Evolutionary conservation across 2,113 vertebrate species (phyloP), one percentile per base, ranked within the genome.

Genomic region (Myotis lucifugus): DNA sequence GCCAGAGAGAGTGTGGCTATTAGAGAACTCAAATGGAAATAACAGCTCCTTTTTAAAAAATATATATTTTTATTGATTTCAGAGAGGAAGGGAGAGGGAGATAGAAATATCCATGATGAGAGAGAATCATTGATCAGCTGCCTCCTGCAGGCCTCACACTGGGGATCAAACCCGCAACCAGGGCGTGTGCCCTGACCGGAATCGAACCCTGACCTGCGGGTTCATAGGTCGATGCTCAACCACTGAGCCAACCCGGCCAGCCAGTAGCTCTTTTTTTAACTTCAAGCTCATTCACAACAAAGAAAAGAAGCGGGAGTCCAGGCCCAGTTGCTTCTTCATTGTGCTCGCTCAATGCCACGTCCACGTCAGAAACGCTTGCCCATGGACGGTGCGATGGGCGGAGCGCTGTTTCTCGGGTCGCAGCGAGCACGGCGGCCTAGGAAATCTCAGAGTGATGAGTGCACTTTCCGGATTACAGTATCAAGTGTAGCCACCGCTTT

Each of bases 341-440:
- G 42, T 76, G 67, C 95, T 97, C 91, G 96, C 96, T 81, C 74
- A 82, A 92, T 96, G 90, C 93, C 64, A n/a, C 74, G 6, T 66
- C 94, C 89, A 34, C 13, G 0, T 64, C 54, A 85, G 70, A 94
- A 96, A 79, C 83, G 82, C 97, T 73, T 96, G 97, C 96, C 96
- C 95, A 78, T 54, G 37, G 61, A 15, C 0, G 0, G 76, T 87
- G 54, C 56, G 37, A 3, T 14, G 88, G 79, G 89, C 86, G 96
- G 90, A 66, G 29, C 25, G 21, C 91, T 96, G 84, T 84, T 88
- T 97, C 97, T 97, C 88, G 76, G 97, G 88, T 86, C 95, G 96
- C 94, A 82, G 50, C 74, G 91, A 97, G 82, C 54, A 52, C 82
- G 52, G 84, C 94, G 86, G 90, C 94, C 74, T 97, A 94, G 96